Conservation (phyloP, 2,113 vertebrate species). For the Sylvilagus bachmani region DNA sequence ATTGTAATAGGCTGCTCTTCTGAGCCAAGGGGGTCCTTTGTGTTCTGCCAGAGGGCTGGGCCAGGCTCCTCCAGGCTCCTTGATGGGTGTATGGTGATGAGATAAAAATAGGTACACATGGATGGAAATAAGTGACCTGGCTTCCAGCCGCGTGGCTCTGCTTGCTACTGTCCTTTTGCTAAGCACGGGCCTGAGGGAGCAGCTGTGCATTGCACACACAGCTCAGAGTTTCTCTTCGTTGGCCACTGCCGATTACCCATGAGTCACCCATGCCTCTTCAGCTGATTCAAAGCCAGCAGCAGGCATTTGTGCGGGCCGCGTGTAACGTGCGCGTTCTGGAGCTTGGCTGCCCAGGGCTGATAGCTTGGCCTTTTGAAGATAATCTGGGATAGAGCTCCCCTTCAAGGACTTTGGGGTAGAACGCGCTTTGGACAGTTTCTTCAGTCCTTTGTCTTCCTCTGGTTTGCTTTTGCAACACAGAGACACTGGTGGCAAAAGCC, state of each 20-base stretch:
- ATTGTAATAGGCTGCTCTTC: fast-evolving
- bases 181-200: conserved; percentile 79
- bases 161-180: conserved; percentile 69
- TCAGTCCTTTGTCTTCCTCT: conserved; percentile 41
- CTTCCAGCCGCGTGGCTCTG: conserved; percentile 58
- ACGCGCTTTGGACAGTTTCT: conserved; percentile 79
- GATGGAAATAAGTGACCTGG: fast-evolving
- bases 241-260: conserved; percentile 66
- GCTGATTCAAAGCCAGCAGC: conserved; percentile 86
- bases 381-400: conserved; percentile 82
- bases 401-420: conserved; percentile 73
- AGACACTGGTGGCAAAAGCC: background rate
- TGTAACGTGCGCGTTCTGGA: conserved; percentile 86
- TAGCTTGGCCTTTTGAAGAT: conserved; percentile 88
- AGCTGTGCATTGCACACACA: conserved; percentile 79
- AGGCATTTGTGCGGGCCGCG: conserved; percentile 84
- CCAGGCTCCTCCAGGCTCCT: background rate
- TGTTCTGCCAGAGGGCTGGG: background rate
- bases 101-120: background rate
- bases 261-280: conserved; percentile 87
- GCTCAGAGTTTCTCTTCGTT: conserved; percentile 85
- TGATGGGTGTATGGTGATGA: background rate
- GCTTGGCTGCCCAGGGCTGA: conserved; percentile 84
- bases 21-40: background rate
- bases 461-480: conserved; percentile 68